These are phyloP conservation scores for Ptychobarbus kaznakovi DNA, from an alignment of 2,797 vertebrate genomes.

Conservation along the genomic window DNA sequence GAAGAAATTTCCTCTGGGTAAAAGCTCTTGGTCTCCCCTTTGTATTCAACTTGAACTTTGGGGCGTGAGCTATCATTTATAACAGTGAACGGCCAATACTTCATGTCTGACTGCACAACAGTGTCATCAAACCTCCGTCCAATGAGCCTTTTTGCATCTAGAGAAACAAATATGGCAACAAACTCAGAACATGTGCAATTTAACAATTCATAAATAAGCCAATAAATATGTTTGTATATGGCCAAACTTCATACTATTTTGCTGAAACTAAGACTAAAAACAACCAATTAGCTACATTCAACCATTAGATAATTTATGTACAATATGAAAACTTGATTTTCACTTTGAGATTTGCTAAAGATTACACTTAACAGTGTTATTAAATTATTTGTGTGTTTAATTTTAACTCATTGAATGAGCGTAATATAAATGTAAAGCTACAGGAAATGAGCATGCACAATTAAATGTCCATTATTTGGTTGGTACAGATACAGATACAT, in stretches of 20 bases:
- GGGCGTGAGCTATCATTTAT: constrained; percentile 73
- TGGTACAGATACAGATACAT: background rate
- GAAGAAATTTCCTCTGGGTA: constrained; percentile 82
- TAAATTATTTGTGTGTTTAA: background rate
- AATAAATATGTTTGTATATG: background rate
- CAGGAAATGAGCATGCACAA: background rate
- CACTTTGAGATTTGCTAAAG: background rate
- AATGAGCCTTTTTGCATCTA: constrained; percentile 94
- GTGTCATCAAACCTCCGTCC: constrained; percentile 90
- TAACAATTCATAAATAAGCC: background rate
- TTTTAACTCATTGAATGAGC: background rate
- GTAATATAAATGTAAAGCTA: background rate
- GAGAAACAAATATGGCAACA: constrained; percentile 4
- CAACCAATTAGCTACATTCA: background rate
- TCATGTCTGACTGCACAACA: constrained; percentile 83
- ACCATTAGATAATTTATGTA: background rate
- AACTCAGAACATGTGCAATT: background rate
- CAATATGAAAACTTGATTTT: background rate
- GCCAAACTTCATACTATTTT: background rate
- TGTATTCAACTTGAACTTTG: constrained; percentile 82
- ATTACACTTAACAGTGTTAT: background rate
- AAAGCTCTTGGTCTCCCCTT: constrained; percentile 78
- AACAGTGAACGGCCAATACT: constrained; percentile 81
- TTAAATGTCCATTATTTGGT: background rate
- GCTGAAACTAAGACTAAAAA: background rate